A percentile compares a stretch with the other conserved stretches of the same genome.
Conservation (phyloP, 2,888 invertebrate species). For the Matsumyia berberina region DNA sequence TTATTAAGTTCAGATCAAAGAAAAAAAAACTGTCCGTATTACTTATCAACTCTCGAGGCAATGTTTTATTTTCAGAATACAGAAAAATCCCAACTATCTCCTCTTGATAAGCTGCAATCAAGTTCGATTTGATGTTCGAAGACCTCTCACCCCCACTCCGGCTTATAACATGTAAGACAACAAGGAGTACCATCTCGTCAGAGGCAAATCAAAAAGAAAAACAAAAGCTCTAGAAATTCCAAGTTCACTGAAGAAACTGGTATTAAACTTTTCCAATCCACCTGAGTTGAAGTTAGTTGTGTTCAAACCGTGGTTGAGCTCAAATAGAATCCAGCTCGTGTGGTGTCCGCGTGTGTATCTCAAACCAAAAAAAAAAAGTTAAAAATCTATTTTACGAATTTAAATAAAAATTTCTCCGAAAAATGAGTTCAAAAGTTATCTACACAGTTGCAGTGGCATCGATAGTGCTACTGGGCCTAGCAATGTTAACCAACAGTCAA, state of each 20-base stretch:
- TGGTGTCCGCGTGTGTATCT: constrained; percentile 39
- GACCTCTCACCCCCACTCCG: background rate
- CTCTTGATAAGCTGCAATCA: constrained; percentile 23
- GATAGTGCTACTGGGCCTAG: constrained; percentile 50
- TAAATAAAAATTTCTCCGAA: background rate
- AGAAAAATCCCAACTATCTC: constrained; percentile 1
- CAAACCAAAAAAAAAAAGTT: constrained; percentile 1
- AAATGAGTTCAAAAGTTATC: constrained; percentile 68
- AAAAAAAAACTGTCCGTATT: background rate
- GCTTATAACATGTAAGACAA: background rate
- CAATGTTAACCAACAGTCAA: constrained; percentile 52
- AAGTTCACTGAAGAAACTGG: constrained; percentile 6
- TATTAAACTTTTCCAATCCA: constrained; percentile 63
- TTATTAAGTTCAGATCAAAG: background rate
- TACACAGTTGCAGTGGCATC: constrained; percentile 53
- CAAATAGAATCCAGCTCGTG: constrained; percentile 16
- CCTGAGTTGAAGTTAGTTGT: constrained; percentile 61
- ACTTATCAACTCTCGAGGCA: background rate
- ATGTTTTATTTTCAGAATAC: constrained; percentile 3
- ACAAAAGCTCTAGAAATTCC: constrained; percentile 9
- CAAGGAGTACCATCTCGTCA: background rate
- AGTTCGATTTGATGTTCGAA: constrained; percentile 18
- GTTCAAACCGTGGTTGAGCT: constrained; percentile 60
- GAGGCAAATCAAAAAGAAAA: background rate
- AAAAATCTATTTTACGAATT: background rate